phyloP scores from a whole-genome alignment of 2,797 vertebrate species.

The Karalla daura region DNA sequence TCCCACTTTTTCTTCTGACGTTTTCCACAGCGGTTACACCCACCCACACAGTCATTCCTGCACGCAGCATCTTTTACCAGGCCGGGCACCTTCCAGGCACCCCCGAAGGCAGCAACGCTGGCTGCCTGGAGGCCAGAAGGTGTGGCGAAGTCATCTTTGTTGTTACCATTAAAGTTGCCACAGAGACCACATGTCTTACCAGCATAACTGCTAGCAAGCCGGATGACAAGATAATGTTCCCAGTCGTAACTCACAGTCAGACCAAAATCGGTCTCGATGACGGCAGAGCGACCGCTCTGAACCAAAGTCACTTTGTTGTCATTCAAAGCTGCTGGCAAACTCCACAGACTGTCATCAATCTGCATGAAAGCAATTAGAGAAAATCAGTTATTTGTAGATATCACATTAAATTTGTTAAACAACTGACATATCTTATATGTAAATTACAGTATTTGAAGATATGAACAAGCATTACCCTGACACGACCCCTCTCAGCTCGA shows the following conservation, averaged over 20 bases:
- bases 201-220: constrained; percentile 45
- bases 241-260: constrained; percentile 78
- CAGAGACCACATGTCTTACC: constrained; percentile 76
- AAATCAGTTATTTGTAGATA: neutral
- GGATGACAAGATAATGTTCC: constrained; percentile 68
- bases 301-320: constrained; percentile 59
- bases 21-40: constrained; percentile 56
- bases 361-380: constrained; percentile 40
- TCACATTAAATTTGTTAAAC: too few relatives aligned
- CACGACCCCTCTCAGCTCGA: constrained; percentile 73
- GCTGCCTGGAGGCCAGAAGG: constrained; percentile 47
- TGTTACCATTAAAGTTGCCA: constrained; percentile 76
- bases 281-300: constrained; percentile 68
- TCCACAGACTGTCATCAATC: constrained; percentile 72
- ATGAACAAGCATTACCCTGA: constrained; percentile 77
- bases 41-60: constrained; percentile 65
- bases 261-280: constrained; percentile 74
- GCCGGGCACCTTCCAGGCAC: constrained; percentile 77
- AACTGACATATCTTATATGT: neutral
- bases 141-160: constrained; percentile 64
- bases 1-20: constrained; percentile 39
- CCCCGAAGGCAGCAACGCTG: constrained; percentile 50
- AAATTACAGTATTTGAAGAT: neutral
- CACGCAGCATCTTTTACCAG: constrained; percentile 51
- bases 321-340: constrained; percentile 69